Evolutionary conservation across 2,797 vertebrate species (phyloP).

Genomic region (Bradypodion pumilum): DNA sequence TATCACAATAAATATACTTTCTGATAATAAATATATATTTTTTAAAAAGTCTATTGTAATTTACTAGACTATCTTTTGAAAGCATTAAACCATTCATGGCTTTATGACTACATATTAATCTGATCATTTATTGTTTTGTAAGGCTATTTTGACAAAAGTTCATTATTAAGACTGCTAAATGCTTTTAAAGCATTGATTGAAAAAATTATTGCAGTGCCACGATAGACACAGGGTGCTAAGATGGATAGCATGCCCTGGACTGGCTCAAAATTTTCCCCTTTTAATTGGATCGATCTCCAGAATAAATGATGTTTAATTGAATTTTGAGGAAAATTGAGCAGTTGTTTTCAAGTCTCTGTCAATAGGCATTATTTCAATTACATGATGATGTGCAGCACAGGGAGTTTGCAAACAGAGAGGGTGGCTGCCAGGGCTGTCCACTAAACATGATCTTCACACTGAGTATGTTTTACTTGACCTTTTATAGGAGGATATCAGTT

Average conservation of each 20-base stretch:
- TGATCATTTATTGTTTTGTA: slow-evolving; percentile 88
- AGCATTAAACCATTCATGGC: slow-evolving; percentile 75
- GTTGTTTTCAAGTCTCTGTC: slow-evolving; percentile 94
- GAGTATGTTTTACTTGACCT: slow-evolving; percentile 52
- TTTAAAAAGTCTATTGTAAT: slow-evolving; percentile 46
- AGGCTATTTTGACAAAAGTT: slow-evolving; percentile 93
- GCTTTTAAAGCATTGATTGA: slow-evolving; percentile 97
- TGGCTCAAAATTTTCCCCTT: slow-evolving; percentile 82
- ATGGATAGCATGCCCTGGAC: slow-evolving; percentile 84
- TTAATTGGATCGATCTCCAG: slow-evolving; percentile 90
- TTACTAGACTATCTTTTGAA: slow-evolving; percentile 60
- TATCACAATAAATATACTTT: slow-evolving; percentile 57
- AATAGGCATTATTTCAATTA: slow-evolving; percentile 96
- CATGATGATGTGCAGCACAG: slow-evolving; percentile 79
- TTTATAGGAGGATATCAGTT: slow-evolving; percentile 51
- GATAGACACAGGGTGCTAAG: slow-evolving; percentile 82
- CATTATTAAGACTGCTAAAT: slow-evolving; percentile 92
- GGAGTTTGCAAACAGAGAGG: slow-evolving; percentile 72
- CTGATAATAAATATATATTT: slow-evolving; percentile 38
- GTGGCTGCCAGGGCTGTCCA: slow-evolving; percentile 7
- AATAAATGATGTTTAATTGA: slow-evolving; percentile 99
- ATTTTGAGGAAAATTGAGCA: slow-evolving; percentile 95
- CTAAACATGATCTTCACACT: slow-evolving; percentile 43
- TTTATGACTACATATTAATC: slow-evolving; percentile 90
- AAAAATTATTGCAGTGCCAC: slow-evolving; percentile 89